These are phyloP conservation scores for Coccyzus lansbergi DNA, from an alignment of 2,797 vertebrate genomes.

Conservation along the genomic window DNA sequence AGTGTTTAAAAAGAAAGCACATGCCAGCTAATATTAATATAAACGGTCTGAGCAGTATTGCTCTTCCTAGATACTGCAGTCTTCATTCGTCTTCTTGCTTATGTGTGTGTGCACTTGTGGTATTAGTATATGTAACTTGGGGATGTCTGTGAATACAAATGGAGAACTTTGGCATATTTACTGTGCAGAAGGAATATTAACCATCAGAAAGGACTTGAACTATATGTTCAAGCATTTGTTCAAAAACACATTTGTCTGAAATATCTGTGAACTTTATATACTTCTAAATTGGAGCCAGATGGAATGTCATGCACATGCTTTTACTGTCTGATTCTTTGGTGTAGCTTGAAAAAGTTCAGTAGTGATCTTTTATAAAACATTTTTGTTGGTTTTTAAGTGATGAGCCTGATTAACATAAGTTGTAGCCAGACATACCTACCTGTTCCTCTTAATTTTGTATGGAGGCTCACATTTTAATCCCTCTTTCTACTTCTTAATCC, in stretches of 20 bases:
- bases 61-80: slow-evolving; percentile 17
- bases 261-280: slow-evolving; percentile 15
- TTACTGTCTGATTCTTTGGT: neutral
- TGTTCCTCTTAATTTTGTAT: neutral
- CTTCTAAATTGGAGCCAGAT: slow-evolving; percentile 8
- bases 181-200: neutral
- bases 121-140: neutral
- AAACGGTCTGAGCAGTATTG: slow-evolving; percentile 26
- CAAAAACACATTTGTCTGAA: slow-evolving; percentile 17
- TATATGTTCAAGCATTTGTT: slow-evolving; percentile 23
- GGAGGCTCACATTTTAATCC: neutral
- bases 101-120: neutral
- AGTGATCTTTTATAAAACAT: neutral
- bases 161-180: slow-evolving; percentile 20
- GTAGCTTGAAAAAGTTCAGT: neutral
- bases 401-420: neutral
- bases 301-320: neutral
- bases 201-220: neutral
- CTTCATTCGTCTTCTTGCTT: slow-evolving; percentile 52
- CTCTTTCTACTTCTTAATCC: neutral
- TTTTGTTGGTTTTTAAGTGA: neutral
- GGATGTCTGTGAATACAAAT: neutral
- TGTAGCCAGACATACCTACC: neutral
- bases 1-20: slow-evolving; percentile 59
- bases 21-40: slow-evolving; percentile 58